Conservation (phyloP, 2,113 vertebrate genomes). For the Forbesichthys agassizii region DNA sequence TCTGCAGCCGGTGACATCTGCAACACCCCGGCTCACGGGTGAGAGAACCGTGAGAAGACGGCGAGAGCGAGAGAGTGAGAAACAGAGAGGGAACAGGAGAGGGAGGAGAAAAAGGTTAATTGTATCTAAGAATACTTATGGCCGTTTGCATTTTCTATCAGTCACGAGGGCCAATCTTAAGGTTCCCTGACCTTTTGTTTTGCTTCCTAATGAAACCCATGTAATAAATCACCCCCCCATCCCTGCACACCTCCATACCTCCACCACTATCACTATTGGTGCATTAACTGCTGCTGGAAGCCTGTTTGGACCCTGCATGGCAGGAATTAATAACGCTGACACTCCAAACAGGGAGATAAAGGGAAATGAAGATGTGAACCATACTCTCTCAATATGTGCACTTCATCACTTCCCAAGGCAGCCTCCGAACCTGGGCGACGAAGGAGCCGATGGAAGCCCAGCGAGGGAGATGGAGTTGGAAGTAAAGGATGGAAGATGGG, state of each 20-base stretch:
- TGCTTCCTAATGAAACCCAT: slow-evolving; percentile 64
- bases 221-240: slow-evolving; percentile 63
- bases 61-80: too few relatives aligned
- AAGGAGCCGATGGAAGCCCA: slow-evolving; percentile 8
- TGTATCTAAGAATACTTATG: slow-evolving; percentile 74
- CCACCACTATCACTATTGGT: slow-evolving; percentile 37
- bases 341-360: slow-evolving; percentile 65
- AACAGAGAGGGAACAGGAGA: too few relatives aligned
- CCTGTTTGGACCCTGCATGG: slow-evolving; percentile 40
- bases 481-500: neutral
- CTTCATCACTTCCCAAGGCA: slow-evolving; percentile 67
- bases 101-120: too few relatives aligned
- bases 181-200: slow-evolving; percentile 73
- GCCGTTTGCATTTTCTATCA: slow-evolving; percentile 71
- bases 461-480: slow-evolving; percentile 22
- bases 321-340: slow-evolving; percentile 70
- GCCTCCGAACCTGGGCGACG: slow-evolving; percentile 36
- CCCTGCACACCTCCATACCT: slow-evolving; percentile 30
- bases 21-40: too few relatives aligned
- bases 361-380: slow-evolving; percentile 72
- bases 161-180: slow-evolving; percentile 52
- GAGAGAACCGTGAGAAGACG: too few relatives aligned
- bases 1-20: too few relatives aligned
- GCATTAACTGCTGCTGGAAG: slow-evolving; percentile 54
- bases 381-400: slow-evolving; percentile 66